A percentile compares a stretch with the other conserved stretches of the same genome.
Evolutionary conservation across 2,888 invertebrate species (phyloP).

Genomic region (Dolichopus griseipennis): DNA sequence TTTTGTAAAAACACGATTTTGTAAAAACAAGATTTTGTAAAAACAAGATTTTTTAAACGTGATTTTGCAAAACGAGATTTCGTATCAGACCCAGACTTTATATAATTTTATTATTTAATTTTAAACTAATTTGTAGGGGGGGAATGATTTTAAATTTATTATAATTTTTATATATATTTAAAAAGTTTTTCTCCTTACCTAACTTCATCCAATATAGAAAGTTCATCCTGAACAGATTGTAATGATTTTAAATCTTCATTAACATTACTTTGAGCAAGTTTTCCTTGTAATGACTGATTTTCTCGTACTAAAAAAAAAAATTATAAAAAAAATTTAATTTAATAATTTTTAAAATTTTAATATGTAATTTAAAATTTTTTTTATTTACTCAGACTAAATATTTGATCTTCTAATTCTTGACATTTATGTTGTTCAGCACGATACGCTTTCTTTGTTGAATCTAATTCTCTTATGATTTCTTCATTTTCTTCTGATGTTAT

Average conservation of each 20-base stretch:
- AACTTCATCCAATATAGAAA: constrained; percentile 75
- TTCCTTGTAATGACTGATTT: constrained; percentile 39
- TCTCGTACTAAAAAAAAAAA: constrained; percentile 34
- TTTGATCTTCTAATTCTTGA: constrained; percentile 67
- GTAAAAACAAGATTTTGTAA: too few species aligned
- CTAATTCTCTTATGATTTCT: constrained; percentile 52
- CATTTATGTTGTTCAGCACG: constrained; percentile 64
- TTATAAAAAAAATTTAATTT: not conserved
- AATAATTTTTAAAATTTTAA: not conserved
- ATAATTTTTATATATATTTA: too few species aligned
- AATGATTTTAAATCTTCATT: constrained; percentile 64
- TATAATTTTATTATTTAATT: too few species aligned
- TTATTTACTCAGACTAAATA: constrained; percentile 48
- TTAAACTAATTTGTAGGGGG: too few species aligned
- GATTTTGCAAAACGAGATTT: too few species aligned
- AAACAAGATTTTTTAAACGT: too few species aligned
- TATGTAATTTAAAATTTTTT: not conserved
- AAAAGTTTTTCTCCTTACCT: constrained; percentile 47
- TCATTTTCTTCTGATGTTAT: constrained; percentile 37
- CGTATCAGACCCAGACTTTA: too few species aligned
- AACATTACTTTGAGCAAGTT: constrained; percentile 42
- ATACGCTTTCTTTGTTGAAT: constrained; percentile 59
- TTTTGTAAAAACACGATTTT: too few species aligned
- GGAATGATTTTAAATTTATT: too few species aligned
- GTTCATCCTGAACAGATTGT: constrained; percentile 67